A percentile compares a stretch with the other conserved stretches of the same genome.
These are phyloP conservation scores for Elgaria multicarinata DNA, from an alignment of 2,113 vertebrate genomes.

Conservation along the genomic window DNA sequence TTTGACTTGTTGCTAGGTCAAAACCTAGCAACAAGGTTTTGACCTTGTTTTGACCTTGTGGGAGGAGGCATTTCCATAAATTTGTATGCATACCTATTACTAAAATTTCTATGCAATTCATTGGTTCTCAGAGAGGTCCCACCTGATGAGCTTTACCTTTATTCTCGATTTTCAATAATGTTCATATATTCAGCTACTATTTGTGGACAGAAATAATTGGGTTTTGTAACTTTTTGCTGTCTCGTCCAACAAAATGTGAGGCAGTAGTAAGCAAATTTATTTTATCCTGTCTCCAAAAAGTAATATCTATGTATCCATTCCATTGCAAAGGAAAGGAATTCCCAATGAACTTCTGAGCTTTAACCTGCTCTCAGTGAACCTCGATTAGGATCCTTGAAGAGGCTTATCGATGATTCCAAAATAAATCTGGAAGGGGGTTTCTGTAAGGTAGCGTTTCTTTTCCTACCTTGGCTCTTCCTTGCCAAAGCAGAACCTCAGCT, in stretches of 20 bases:
- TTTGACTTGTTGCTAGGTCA: constrained; percentile 16
- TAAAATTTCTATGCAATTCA: background rate
- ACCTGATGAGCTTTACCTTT: background rate
- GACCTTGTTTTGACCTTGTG: too few relatives aligned
- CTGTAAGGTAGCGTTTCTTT: background rate
- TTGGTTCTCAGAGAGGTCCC: background rate
- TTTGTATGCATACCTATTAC: background rate
- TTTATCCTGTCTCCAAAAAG: constrained; percentile 32
- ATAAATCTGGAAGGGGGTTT: constrained; percentile 6
- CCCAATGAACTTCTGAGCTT: constrained; percentile 15
- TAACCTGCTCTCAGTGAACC: constrained; percentile 24
- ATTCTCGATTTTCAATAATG: constrained; percentile 43
- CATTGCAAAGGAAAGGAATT: constrained; percentile 27
- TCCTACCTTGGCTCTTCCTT: constrained; percentile 17
- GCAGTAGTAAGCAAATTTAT: background rate
- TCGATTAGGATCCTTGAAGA: constrained; percentile 5
- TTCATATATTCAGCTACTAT: constrained; percentile 16
- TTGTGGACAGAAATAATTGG: fast-evolving
- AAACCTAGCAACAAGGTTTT: too few relatives aligned
- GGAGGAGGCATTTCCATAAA: background rate
- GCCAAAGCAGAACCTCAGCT: constrained; percentile 32
- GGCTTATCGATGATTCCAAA: constrained; percentile 32
- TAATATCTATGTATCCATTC: background rate
- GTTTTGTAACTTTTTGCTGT: background rate
- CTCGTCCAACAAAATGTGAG: constrained; percentile 45